Conservation (phyloP, 2,888 invertebrate species). For the Epistrophe eligans region DNA sequence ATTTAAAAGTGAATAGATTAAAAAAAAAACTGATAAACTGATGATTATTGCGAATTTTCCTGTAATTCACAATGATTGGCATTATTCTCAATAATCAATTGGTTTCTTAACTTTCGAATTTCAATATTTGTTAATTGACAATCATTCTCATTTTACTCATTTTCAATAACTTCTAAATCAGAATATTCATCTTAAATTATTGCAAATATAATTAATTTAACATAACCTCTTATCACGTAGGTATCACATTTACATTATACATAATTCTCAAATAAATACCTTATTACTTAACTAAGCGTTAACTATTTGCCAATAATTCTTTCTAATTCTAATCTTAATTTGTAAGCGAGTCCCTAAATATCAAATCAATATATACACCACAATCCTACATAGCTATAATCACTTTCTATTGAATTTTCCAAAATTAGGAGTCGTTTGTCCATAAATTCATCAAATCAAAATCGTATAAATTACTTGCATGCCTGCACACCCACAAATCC, state of each 20-base stretch:
- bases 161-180: background rate
- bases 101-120: no score
- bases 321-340: background rate
- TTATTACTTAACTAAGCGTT: conserved; percentile 27
- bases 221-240: background rate
- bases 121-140: no score
- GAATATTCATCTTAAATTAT: background rate
- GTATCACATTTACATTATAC: background rate
- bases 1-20: no score
- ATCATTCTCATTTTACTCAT: background rate
- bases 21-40: no score
- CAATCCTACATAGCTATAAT: background rate
- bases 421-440: conserved; percentile 15
- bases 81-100: no score
- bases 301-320: conserved; percentile 10
- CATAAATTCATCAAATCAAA: conserved; percentile 34
- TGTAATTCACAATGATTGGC: no score
- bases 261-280: conserved; percentile 9
- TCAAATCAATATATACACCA: background rate
- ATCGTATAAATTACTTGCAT: conserved; percentile 48
- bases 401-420: conserved; percentile 20
- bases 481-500: conserved; percentile 18
- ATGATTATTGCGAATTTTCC: no score
- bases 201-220: background rate
- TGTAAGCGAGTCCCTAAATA: conserved; percentile 6